phyloP scores from a whole-genome alignment of 2,113 vertebrate genomes.

The Hippocampus comes region DNA sequence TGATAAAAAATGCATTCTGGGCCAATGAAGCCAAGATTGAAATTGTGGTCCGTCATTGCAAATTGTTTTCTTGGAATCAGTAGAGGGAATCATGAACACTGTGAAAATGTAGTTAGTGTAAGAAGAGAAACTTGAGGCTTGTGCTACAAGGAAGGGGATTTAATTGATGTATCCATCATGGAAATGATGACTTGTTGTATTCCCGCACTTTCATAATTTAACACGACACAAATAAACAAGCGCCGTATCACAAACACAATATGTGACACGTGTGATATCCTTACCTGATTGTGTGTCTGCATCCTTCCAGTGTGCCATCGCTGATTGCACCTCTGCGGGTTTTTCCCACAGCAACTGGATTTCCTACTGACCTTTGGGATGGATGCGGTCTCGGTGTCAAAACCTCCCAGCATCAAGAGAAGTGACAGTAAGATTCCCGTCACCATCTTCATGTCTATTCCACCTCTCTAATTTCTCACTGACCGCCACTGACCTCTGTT shows the following conservation, averaged over 20 bases:
- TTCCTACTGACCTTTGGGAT: slow-evolving; percentile 33
- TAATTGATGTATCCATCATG: too few relatives aligned
- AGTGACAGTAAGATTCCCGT: slow-evolving; percentile 29
- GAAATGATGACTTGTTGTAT: background rate
- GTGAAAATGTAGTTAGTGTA: too few relatives aligned
- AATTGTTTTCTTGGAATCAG: too few relatives aligned
- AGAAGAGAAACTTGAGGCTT: too few relatives aligned
- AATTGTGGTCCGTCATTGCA: too few relatives aligned
- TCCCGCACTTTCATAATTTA: background rate
- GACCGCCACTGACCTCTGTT: slow-evolving; percentile 8
- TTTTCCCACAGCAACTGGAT: slow-evolving; percentile 12
- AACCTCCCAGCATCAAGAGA: slow-evolving; percentile 36
- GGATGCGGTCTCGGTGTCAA: slow-evolving; percentile 16
- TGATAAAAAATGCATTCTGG: too few relatives aligned
- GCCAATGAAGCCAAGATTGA: too few relatives aligned
- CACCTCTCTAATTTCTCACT: background rate
- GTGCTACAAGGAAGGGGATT: too few relatives aligned
- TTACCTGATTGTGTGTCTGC: slow-evolving; percentile 40
- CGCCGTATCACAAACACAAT: background rate
- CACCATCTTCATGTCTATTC: slow-evolving; percentile 26
- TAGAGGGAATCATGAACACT: too few relatives aligned
- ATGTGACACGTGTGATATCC: background rate
- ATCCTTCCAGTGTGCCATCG: slow-evolving; percentile 24
- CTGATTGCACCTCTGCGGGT: slow-evolving; percentile 3
- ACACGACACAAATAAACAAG: background rate